phyloP scores from a whole-genome alignment of 2,113 vertebrate species.

The Aleadryas rufinucha region DNA sequence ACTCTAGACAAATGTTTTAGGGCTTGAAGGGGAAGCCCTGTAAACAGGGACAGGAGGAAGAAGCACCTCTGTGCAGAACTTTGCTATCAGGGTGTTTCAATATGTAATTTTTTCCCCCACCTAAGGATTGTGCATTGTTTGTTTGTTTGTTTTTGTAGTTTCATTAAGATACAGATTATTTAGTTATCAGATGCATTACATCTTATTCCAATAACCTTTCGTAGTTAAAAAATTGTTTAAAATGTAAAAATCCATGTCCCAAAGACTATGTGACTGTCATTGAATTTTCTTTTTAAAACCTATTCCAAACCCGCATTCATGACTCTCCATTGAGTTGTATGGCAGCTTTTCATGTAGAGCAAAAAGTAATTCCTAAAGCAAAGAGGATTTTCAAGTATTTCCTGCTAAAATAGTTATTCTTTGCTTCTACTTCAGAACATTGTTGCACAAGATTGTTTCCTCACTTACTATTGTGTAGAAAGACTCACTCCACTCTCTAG shows the following conservation, averaged over 20 bases:
- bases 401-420: background rate
- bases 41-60: background rate
- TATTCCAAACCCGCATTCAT: background rate
- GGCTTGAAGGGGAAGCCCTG: background rate
- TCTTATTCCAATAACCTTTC: background rate
- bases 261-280: background rate
- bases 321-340: background rate
- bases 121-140: rapidly evolving
- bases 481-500: background rate
- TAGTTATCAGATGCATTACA: background rate
- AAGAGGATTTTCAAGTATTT: background rate
- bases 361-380: background rate
- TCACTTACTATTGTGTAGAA: background rate
- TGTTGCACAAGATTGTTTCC: background rate
- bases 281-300: background rate
- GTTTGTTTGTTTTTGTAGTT: background rate
- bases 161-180: background rate
- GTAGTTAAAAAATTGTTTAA: background rate
- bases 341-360: background rate
- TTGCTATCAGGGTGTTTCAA: background rate
- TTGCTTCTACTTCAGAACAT: background rate
- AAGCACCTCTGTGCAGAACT: background rate
- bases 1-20: background rate
- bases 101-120: background rate
- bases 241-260: background rate